phyloP scores from a whole-genome alignment of 1,140 invertebrate genomes.

The Bombus waltoni region DNA sequence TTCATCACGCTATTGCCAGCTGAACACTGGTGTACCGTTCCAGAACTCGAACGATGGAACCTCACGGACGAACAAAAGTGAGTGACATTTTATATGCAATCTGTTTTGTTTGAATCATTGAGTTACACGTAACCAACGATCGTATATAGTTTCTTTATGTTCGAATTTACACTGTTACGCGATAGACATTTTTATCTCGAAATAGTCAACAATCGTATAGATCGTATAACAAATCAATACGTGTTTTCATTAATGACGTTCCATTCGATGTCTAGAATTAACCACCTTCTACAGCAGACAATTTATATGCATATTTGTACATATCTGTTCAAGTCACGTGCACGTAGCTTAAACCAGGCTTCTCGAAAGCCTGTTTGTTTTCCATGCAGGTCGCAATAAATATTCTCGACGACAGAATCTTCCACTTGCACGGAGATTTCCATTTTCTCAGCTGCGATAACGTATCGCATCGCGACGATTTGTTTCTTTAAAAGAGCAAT shows the following conservation, averaged over 20 bases:
- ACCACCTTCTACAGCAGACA: not conserved
- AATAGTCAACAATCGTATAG: too few relatives aligned
- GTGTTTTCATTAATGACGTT: not conserved
- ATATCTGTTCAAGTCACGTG: not conserved
- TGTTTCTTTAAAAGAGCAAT: not conserved
- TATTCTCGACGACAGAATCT: not conserved
- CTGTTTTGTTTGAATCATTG: not conserved
- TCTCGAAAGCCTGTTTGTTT: not conserved
- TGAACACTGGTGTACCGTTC: slow-evolving; percentile 90
- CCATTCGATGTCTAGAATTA: not conserved
- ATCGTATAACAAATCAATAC: not conserved
- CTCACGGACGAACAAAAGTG: slow-evolving; percentile 79
- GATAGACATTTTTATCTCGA: too few relatives aligned
- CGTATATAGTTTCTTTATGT: not conserved
- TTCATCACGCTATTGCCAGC: slow-evolving; percentile 91
- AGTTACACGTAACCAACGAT: not conserved
- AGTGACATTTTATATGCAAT: slow-evolving; percentile 48
- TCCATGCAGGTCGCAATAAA: not conserved
- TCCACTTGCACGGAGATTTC: not conserved
- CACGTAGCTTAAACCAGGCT: not conserved
- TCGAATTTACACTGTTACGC: not conserved
- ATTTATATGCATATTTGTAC: not conserved
- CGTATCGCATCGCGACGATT: not conserved
- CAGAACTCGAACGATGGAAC: slow-evolving; percentile 83
- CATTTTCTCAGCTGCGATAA: not conserved